Conservation (phyloP, 2,113 vertebrate genomes). For the Grantiella picta region DNA sequence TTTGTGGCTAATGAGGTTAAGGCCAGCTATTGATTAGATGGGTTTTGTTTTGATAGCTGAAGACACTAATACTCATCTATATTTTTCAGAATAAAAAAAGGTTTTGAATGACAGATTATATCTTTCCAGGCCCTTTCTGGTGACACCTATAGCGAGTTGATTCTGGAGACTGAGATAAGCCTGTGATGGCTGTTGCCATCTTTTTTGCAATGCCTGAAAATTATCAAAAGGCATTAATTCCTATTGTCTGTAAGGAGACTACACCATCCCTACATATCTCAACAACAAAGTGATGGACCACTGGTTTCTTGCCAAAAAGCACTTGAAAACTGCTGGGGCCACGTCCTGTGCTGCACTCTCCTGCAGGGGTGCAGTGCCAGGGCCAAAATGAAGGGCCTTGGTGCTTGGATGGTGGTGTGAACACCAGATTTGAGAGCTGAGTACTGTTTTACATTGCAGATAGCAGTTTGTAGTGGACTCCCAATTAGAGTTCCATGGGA, state of each 20-base stretch:
- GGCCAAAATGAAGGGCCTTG: background rate
- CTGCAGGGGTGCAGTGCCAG: fast-evolving
- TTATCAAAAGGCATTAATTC: background rate
- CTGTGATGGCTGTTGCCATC: background rate
- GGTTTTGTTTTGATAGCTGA: background rate
- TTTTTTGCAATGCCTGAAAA: background rate
- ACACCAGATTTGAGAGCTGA: background rate
- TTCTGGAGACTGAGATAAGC: background rate
- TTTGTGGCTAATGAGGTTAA: background rate
- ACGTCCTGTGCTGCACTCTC: background rate
- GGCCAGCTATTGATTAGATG: background rate
- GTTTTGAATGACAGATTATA: background rate
- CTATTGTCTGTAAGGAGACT: background rate
- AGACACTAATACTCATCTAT: background rate
- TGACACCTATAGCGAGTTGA: background rate
- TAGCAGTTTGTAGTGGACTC: background rate
- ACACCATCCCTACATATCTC: background rate
- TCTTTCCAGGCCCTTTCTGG: background rate
- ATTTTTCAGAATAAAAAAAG: background rate
- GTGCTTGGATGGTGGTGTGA: background rate
- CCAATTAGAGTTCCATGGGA: background rate
- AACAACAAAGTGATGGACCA: background rate
- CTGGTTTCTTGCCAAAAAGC: background rate
- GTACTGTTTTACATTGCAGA: background rate
- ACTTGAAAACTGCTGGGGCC: background rate